Base-by-base conservation (phyloP, 2,797 vertebrate species). In the Chaetophractus vellerosus region DNA sequence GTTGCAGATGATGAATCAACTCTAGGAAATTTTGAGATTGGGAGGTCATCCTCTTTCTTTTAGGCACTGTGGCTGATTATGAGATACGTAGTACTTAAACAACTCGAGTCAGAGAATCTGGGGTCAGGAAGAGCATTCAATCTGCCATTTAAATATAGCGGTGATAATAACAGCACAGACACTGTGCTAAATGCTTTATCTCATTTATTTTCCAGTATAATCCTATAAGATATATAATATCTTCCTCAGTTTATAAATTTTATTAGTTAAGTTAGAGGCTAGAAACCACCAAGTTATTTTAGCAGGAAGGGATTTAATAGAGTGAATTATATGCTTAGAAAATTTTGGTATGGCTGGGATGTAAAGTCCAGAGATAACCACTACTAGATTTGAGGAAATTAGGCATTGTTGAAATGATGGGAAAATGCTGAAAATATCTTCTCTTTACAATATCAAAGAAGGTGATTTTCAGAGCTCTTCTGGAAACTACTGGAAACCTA, bases 241-340 rank as follows among this genome's bases (percentile, higher is more conserved):
- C 24, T 57, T 16, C 64, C 83, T 2, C 6, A 87, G 12, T 26
- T 48, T 90, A 14, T 4, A 69, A 23, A 48, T 4, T 9, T 45
- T 55, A 80, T 59, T 66, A 55, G 6, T 94, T 3, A 88, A 95
- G 16, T 87, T 81, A 84, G 45, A 88, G 23, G 75, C 75, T 23
- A 82, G 9, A 69, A 48, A 64, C 1, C 24, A 59, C 55, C 69
- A 84, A 83, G 18, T 1, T 38, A 90, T 80, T 90, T 88, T 88
- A 92, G 21, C 7, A 28, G 48, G 11, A 90, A 84, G 0, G 12
- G 10, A 8, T 61, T 88, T 55, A 8, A n/a, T 64, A 83, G 18
- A 45, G 52, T 19, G 50, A 52, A 52, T 48, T 36, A 36, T 24
- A 50, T 48, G 36, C 69, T 57, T 64, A 57, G 0, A 69, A 48